Conservation (phyloP, 2,113 vertebrate species). For the Pantherophis guttatus region DNA sequence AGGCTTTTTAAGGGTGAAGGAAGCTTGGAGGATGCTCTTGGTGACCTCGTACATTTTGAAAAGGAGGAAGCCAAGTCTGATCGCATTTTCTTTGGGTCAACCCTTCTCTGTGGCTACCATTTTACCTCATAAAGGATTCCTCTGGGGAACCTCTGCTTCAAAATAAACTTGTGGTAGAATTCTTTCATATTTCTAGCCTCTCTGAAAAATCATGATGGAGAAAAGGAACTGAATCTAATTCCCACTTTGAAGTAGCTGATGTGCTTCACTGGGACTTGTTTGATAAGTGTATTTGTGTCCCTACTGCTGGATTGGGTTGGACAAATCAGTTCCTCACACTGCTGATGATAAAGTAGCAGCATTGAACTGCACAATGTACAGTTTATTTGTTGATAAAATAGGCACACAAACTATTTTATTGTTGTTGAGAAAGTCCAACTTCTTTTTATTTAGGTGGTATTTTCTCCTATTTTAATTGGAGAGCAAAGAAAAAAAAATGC, state of each 20-base stretch:
- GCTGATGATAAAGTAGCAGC: neutral
- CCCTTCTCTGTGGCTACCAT: neutral
- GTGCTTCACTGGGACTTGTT: neutral
- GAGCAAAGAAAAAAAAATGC: neutral
- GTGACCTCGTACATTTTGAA: neutral
- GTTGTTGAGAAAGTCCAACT: neutral
- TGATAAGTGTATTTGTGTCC: neutral
- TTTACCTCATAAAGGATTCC: neutral
- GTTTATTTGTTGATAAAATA: slow-evolving; percentile 1
- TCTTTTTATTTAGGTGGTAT: neutral
- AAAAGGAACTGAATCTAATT: neutral
- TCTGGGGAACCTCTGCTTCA: neutral
- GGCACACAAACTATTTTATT: neutral
- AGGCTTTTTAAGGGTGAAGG: neutral
- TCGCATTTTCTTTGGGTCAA: neutral
- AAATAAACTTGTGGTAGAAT: neutral
- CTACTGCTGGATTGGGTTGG: neutral
- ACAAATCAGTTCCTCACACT: neutral
- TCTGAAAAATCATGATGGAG: neutral
- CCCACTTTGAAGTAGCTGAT: neutral
- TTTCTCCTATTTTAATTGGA: neutral
- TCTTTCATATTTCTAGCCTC: neutral
- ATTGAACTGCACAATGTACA: neutral
- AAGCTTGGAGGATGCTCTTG: neutral
- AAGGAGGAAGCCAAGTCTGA: neutral